Conservation (phyloP, 2,797 vertebrate species). For the Pachyuromys duprasi region DNA sequence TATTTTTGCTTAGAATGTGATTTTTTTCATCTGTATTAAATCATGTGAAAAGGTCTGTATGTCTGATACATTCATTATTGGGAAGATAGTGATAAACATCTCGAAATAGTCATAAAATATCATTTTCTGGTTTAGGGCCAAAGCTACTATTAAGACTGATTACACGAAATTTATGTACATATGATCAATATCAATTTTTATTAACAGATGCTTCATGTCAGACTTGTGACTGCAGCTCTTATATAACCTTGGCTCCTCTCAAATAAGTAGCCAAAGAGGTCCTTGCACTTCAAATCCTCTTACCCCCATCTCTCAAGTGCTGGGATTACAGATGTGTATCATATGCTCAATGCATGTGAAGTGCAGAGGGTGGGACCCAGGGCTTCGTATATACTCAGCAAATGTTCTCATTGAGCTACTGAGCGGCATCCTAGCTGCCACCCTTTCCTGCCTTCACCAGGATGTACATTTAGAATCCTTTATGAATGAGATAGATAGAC, state of each 20-base stretch:
- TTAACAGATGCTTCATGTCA: neutral
- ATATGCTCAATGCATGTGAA: no score
- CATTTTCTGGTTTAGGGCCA: neutral
- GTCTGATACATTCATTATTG: conserved; percentile 28
- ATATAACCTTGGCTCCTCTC: neutral
- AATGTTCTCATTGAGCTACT: neutral
- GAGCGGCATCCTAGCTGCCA: neutral
- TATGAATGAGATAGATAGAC: neutral
- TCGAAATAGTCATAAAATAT: neutral
- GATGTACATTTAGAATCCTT: neutral
- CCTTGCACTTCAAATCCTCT: neutral
- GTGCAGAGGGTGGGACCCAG: neutral
- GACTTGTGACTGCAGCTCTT: neutral
- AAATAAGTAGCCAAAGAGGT: neutral
- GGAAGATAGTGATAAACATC: neutral
- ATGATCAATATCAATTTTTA: neutral
- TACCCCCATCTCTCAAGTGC: neutral
- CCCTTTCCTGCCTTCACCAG: neutral
- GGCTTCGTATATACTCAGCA: neutral
- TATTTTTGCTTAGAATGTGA: neutral
- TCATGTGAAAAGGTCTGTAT: conserved; percentile 4
- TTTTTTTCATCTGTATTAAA: conserved; percentile 1
- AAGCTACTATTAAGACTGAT: neutral
- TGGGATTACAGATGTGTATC: neutral
- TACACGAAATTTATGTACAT: neutral